Percentiles rank a stretch among this genome's conserved stretches.
Conservation (phyloP, 2,888 invertebrate species). For the Chymomyza caudatula region DNA sequence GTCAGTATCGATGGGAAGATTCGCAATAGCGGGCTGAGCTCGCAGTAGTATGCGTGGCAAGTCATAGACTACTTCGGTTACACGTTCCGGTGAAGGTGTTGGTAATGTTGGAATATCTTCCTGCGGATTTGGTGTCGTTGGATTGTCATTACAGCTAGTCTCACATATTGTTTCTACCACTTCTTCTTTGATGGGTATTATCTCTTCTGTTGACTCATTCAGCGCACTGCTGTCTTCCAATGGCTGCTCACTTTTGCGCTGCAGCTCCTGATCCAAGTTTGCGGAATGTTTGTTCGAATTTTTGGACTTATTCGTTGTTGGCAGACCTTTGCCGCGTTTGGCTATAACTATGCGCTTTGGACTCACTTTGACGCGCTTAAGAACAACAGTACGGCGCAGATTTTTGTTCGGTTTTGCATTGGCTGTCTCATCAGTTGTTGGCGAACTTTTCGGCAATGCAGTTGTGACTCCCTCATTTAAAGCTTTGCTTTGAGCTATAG, state of each 20-base stretch:
- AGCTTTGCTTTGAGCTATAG: constrained; percentile 31
- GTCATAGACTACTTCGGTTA: constrained; percentile 35
- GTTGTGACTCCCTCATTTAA: background rate
- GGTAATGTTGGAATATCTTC: constrained; percentile 49
- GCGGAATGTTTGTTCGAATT: background rate
- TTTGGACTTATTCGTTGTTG: background rate
- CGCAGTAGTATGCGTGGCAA: constrained; percentile 23
- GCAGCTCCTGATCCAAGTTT: background rate
- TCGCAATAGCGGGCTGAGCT: background rate
- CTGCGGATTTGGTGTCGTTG: constrained; percentile 24
- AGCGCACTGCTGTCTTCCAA: background rate
- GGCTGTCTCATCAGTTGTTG: background rate
- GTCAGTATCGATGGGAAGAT: background rate
- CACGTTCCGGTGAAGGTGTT: constrained; percentile 48
- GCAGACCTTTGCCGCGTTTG: no score
- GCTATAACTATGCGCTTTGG: constrained; percentile 26
- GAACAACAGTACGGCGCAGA: constrained; percentile 13
- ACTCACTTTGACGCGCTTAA: constrained; percentile 28
- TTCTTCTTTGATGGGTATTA: constrained; percentile 36
- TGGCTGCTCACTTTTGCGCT: background rate
- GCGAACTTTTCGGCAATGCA: background rate
- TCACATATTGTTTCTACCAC: background rate
- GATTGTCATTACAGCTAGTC: no score
- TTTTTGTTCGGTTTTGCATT: constrained; percentile 2
- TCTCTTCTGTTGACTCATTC: no score